Evolutionary conservation across 2,888 invertebrate species (phyloP).

Genomic region (Tenthredo amoena): DNA sequence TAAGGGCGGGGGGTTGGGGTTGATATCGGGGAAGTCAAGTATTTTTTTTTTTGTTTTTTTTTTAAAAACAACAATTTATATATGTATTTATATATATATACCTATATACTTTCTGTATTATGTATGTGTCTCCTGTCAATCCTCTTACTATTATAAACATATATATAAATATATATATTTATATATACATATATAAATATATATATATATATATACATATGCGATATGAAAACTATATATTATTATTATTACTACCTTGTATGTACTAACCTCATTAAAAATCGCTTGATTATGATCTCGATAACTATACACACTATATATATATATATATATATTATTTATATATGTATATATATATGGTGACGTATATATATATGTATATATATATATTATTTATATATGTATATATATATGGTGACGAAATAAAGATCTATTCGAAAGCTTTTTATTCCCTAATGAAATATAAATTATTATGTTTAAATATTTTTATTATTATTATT

Average conservation of each 20-base stretch:
- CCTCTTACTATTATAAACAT: neutral
- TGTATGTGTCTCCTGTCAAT: slow-evolving; percentile 46
- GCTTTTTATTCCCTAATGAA: slow-evolving; percentile 5
- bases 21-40: neutral
- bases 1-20: neutral
- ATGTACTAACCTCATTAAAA: neutral
- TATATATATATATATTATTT: neutral
- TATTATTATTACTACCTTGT: neutral
- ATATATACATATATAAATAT: neutral
- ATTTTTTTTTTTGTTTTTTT: slow-evolving; percentile 22
- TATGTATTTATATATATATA: slow-evolving; percentile 32
- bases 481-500: neutral
- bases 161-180: neutral
- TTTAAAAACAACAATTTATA: slow-evolving; percentile 32
- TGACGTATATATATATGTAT: no score
- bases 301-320: neutral
- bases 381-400: neutral
- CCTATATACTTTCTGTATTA: slow-evolving; percentile 30
- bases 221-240: neutral
- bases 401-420: neutral
- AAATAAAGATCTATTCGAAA: slow-evolving; percentile 2
- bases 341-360: neutral
- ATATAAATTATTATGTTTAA: neutral
- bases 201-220: neutral
- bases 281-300: slow-evolving; percentile 22